These are phyloP conservation scores for Cladorhizidae sp. DNA, from an alignment of 37 sponge, comb jelly and placozoan species.

Conservation along the genomic window DNA sequence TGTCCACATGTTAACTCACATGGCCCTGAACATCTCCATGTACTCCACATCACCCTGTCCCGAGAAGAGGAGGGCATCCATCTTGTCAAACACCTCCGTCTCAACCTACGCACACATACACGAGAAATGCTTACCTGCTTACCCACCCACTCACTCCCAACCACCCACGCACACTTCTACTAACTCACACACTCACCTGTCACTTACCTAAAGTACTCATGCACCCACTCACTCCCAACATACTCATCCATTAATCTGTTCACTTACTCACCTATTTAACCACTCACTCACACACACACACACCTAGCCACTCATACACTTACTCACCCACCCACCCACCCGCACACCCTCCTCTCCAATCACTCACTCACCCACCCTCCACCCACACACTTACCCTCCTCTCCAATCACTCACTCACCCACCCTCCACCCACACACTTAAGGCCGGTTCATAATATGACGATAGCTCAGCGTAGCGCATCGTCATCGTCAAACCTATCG, in stretches of 20 bases:
- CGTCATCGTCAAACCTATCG: no score
- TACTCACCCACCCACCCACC: constrained; percentile 34
- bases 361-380: no score
- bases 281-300: no score
- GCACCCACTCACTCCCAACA: constrained; percentile 18
- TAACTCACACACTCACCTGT: constrained; percentile 28
- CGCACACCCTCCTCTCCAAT: constrained; percentile 35
- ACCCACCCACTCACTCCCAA: constrained; percentile 4
- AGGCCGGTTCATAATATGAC: no score
- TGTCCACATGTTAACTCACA: no score
- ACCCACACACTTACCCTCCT: no score
- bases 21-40: constrained; percentile 57
- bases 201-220: not conserved
- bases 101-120: constrained; percentile 55
- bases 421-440: no score
- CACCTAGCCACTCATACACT: constrained; percentile 30
- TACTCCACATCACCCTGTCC: constrained; percentile 77
- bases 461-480: no score
- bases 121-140: not conserved
- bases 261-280: no score
- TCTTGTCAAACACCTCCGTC: constrained; percentile 66
- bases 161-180: constrained; percentile 30
- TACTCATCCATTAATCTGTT: not conserved
- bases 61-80: constrained; percentile 54
- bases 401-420: no score